Evolutionary conservation across 2,113 vertebrate species (phyloP), one percentile per base, ranked within the genome.

Genomic region (Oryzias curvinotus): DNA sequence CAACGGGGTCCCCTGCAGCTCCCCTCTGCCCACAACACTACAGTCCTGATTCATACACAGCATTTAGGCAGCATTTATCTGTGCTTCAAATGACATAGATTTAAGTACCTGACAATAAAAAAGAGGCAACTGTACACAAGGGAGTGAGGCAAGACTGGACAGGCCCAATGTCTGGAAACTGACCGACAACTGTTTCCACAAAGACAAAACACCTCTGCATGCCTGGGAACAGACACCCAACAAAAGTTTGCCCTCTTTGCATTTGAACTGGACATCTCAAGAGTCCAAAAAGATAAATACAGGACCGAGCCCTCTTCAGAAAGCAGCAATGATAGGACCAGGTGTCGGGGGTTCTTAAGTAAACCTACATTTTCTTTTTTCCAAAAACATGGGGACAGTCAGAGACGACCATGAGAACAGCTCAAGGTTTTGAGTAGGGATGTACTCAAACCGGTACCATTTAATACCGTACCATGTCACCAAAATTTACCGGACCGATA

Each of bases 151-250:
- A 30, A 78, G 87, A 85, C 57, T 4, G 46, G 78, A 85, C 87
- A 82, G 61, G 87, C 70, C 84, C 58, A 15, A 23, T 78, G 80
- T 86, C 82, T 82, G 49, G 68, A 82, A 80, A 88, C 73, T 69
- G 84, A 83, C 82, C 82, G 81, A 72, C 54, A 55, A 86, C 69
- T 52, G 50, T 81, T 76, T 87, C 83, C 77, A 75, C 63, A 52
- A 64, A 67, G 19, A 73, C 57, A 83, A 73, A 71, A 68, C 77
- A 79, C 65, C 75, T 65, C 62, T 23, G 45, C 52, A 53, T 1
- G 70, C 75, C 66, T 73, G 70, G 55, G 49, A 75, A 73, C 57
- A 60, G 57, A 71, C 26, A 52, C 44, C 0, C 28, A 71, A 58
- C 50, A 60, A 68, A 78, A 62, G 48, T 66, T 51, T 52, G 3